Percentiles rank a stretch among this genome's conserved stretches.
Evolutionary conservation across 2,888 invertebrate genomes (phyloP).

Genomic region (Platycheirus rosarum): DNA sequence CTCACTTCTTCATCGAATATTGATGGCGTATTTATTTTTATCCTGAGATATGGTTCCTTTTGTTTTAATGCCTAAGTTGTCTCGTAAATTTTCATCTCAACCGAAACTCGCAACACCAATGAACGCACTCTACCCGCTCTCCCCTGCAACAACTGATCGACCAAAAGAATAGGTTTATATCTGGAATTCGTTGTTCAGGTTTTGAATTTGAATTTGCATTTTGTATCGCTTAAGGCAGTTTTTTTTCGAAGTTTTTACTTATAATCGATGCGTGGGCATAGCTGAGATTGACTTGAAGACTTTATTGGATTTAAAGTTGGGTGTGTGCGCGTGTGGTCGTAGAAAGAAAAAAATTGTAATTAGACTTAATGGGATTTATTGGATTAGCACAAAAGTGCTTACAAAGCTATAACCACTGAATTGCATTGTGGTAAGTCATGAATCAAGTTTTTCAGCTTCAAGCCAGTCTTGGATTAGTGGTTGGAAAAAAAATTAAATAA

Average conservation of each 20-base stretch:
- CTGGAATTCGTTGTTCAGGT: conserved; percentile 48
- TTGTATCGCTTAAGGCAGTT: conserved; percentile 54
- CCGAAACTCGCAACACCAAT: conserved; percentile 19
- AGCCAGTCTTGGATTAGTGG: background rate
- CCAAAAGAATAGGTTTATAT: conserved; percentile 29
- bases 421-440: background rate
- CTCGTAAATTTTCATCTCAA: conserved; percentile 69
- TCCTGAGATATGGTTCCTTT: conserved; percentile 20
- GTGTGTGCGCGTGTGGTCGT: conserved; percentile 65
- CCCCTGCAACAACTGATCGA: conserved; percentile 3
- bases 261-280: conserved; percentile 67
- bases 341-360: conserved; percentile 42
- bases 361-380: conserved; percentile 64
- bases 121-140: conserved; percentile 46
- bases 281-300: conserved; percentile 9
- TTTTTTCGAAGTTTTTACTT: conserved; percentile 29
- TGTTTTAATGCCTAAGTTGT: conserved; percentile 21
- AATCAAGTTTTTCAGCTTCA: background rate
- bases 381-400: conserved; percentile 28
- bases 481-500: background rate
- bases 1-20: conserved; percentile 51
- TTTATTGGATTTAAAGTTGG: conserved; percentile 34
- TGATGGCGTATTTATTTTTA: conserved; percentile 67
- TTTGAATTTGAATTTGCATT: conserved; percentile 72
- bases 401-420: background rate